Conservation (phyloP, 2,797 vertebrate genomes). For the Parauchenoglanis ngamensis region DNA sequence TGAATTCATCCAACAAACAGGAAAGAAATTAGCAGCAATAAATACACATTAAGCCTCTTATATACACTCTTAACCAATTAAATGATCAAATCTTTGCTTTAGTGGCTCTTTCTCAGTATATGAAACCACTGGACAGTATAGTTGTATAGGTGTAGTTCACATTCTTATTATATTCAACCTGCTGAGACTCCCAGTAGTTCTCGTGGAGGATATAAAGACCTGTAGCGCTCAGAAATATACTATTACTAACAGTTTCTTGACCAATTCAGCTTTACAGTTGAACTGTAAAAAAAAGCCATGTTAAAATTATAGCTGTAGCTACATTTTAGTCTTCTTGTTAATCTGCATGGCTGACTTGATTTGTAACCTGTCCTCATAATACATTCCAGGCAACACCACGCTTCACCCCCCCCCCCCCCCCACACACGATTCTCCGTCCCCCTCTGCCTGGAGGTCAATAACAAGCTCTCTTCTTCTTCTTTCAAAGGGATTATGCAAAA, state of each 20-base stretch:
- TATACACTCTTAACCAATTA: not conserved
- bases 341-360: constrained; percentile 4
- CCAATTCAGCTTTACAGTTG: not conserved
- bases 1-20: not conserved
- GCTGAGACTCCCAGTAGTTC: not conserved
- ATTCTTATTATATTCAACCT: not conserved
- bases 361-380: not conserved
- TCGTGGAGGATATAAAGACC: not conserved
- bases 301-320: not conserved
- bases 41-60: not conserved
- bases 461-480: constrained; percentile 74
- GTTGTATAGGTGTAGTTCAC: not conserved
- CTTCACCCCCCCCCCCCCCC: not conserved
- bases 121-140: not conserved
- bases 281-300: not conserved
- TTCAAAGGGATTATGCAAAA: constrained; percentile 83
- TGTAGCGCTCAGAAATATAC: not conserved
- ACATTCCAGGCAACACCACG: constrained; percentile 17
- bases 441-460: constrained; percentile 61
- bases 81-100: not conserved
- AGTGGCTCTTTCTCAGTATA: not conserved
- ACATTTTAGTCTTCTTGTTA: not conserved
- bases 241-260: not conserved
- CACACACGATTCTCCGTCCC: not conserved
- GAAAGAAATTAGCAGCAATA: not conserved